These are phyloP conservation scores for Tetropium fuscum DNA, from an alignment of 2,888 invertebrate species.

Conservation along the genomic window DNA sequence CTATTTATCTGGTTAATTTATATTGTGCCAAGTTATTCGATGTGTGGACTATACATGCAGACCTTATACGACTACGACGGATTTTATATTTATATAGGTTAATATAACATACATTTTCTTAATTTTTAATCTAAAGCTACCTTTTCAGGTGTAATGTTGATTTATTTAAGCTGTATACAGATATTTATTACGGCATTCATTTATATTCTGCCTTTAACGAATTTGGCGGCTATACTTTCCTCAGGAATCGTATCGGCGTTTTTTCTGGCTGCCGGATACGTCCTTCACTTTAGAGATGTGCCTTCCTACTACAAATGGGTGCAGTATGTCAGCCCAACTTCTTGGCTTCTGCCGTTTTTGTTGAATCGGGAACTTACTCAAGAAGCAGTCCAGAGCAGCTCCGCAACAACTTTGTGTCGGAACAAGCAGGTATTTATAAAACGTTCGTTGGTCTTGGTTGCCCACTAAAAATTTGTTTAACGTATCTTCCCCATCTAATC, in stretches of 20 bases:
- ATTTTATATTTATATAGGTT: conserved; percentile 79
- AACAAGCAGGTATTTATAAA: conserved; percentile 77
- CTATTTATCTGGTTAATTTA: conserved; percentile 86
- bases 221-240: conserved; percentile 73
- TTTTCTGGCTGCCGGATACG: conserved; percentile 75
- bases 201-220: conserved; percentile 75
- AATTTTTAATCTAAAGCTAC: not conserved
- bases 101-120: conserved; percentile 1
- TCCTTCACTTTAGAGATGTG: conserved; percentile 77
- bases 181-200: conserved; percentile 76
- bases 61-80: conserved; percentile 75
- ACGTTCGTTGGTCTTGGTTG: too few relatives aligned
- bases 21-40: conserved; percentile 88
- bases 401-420: conserved; percentile 72
- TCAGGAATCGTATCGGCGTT: conserved; percentile 72
- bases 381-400: conserved; percentile 72
- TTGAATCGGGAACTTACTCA: conserved; percentile 75
- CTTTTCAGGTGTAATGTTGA: conserved; percentile 75
- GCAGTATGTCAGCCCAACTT: conserved; percentile 77
- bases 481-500: too few relatives aligned
- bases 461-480: too few relatives aligned
- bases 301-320: conserved; percentile 76
- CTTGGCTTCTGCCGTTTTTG: conserved; percentile 79
- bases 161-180: conserved; percentile 78
- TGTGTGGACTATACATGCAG: conserved; percentile 86